Evolutionary conservation across 2,888 invertebrate species (phyloP).

Genomic region (Apamea epomidion): DNA sequence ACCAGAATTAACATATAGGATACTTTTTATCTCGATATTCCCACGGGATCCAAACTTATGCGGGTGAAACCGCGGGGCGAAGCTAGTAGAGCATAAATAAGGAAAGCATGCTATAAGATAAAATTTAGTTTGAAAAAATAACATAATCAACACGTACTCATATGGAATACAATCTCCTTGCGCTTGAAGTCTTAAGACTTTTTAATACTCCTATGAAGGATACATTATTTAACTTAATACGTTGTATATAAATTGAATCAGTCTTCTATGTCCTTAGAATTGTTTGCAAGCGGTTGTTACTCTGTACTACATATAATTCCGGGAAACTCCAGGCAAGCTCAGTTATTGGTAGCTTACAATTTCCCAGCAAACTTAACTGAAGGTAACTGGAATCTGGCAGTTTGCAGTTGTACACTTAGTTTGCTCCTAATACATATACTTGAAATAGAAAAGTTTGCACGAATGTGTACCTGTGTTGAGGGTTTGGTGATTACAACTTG

Average conservation of each 20-base stretch:
- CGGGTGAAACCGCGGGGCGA: too few species aligned
- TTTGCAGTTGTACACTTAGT: conserved; percentile 71
- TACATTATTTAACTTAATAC: not conserved
- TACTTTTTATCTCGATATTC: too few species aligned
- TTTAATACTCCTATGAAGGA: not conserved
- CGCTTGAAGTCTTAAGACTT: not conserved
- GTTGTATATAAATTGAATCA: conserved; percentile 12
- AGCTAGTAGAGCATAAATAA: not conserved
- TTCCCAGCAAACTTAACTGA: conserved; percentile 70
- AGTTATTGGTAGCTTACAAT: conserved; percentile 76
- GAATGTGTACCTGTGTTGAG: conserved; percentile 4
- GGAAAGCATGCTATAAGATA: not conserved
- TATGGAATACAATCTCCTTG: not conserved
- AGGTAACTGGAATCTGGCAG: conserved; percentile 73
- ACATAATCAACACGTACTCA: not conserved
- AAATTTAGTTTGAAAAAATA: not conserved
- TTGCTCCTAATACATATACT: conserved; percentile 59
- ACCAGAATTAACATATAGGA: too few species aligned
- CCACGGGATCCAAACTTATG: too few species aligned
- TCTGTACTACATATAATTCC: conserved; percentile 37
- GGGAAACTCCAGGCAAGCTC: conserved; percentile 57
- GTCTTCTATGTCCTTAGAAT: conserved; percentile 38
- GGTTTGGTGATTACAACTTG: conserved; percentile 31
- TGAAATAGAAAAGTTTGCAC: conserved; percentile 62
- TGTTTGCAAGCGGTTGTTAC: conserved; percentile 43